Evolutionary conservation across 2,113 vertebrate genomes (phyloP).

Genomic region (Antechinus stuartii): DNA sequence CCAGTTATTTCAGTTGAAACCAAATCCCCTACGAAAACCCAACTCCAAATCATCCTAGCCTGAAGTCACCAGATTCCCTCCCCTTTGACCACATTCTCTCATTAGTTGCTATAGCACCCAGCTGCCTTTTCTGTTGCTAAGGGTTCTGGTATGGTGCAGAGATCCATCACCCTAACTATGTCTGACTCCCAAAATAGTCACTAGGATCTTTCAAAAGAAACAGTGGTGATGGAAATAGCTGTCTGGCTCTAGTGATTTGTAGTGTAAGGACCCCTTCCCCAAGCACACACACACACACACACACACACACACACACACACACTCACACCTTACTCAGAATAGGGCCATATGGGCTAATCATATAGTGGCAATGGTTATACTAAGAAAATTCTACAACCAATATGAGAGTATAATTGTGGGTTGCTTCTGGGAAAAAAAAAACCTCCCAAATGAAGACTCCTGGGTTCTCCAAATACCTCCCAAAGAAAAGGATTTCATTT

Average conservation of each 20-base stretch:
- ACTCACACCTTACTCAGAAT: not conserved
- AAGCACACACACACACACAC: not conserved
- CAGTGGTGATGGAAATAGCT: not conserved
- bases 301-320: not conserved
- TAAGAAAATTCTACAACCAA: not conserved
- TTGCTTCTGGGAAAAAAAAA: not conserved
- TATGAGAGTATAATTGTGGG: not conserved
- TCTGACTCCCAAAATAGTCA: slow-evolving; percentile 41
- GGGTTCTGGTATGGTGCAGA: not conserved
- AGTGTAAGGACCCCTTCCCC: not conserved
- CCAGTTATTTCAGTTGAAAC: slow-evolving; percentile 39
- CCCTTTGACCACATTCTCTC: slow-evolving; percentile 40
- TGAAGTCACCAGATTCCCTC: slow-evolving; percentile 23
- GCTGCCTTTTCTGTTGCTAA: not conserved
- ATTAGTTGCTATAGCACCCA: not conserved
- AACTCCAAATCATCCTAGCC: slow-evolving; percentile 14
- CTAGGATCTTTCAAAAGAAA: slow-evolving; percentile 28
- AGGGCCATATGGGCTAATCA: not conserved
- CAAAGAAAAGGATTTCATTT: not conserved
- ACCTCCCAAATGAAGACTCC: not conserved
- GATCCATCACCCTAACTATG: not conserved
- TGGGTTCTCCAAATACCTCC: not conserved
- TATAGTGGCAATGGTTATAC: not conserved
- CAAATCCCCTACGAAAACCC: slow-evolving; percentile 36
- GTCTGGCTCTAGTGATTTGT: not conserved